These are phyloP conservation scores for Phrynocephalus versicolor DNA, from an alignment of 2,113 vertebrate genomes.

Conservation along the genomic window DNA sequence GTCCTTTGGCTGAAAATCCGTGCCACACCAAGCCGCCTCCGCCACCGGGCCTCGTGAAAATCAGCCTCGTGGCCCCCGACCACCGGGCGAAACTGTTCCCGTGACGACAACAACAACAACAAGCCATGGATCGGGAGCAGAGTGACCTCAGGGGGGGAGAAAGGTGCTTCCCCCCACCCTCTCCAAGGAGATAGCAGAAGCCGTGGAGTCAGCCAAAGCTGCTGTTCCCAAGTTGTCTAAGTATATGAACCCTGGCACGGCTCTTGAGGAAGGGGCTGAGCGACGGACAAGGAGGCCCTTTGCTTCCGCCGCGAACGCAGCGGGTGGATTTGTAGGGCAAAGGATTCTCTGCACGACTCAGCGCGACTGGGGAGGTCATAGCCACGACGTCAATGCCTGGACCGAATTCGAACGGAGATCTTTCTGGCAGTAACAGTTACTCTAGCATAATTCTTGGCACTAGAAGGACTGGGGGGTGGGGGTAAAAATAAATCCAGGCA, in stretches of 20 bases:
- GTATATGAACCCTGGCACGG: not conserved
- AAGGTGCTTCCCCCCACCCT: too few relatives aligned
- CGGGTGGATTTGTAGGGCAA: too few relatives aligned
- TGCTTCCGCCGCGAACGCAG: too few relatives aligned
- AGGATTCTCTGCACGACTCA: too few relatives aligned
- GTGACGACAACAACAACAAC: conserved; percentile 1
- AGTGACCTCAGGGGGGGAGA: not conserved
- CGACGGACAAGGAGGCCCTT: not conserved
- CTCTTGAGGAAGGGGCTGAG: not conserved
- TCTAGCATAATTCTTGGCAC: too few relatives aligned
- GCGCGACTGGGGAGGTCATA: too few relatives aligned
- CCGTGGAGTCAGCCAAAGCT: not conserved
- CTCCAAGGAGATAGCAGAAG: too few relatives aligned
- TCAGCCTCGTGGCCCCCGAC: not conserved
- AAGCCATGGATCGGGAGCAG: not conserved
- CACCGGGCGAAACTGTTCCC: not conserved
- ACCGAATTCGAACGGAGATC: too few relatives aligned
- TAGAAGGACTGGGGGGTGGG: too few relatives aligned
- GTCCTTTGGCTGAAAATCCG: conserved; percentile 32
- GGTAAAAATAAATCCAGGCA: too few relatives aligned
- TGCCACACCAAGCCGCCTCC: not conserved
- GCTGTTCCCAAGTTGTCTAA: fast-evolving
- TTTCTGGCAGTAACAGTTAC: too few relatives aligned
- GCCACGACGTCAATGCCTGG: too few relatives aligned
- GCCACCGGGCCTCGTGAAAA: not conserved